These are phyloP conservation scores for Grallaria varia DNA, from an alignment of 2,113 vertebrate species.

Conservation along the genomic window DNA sequence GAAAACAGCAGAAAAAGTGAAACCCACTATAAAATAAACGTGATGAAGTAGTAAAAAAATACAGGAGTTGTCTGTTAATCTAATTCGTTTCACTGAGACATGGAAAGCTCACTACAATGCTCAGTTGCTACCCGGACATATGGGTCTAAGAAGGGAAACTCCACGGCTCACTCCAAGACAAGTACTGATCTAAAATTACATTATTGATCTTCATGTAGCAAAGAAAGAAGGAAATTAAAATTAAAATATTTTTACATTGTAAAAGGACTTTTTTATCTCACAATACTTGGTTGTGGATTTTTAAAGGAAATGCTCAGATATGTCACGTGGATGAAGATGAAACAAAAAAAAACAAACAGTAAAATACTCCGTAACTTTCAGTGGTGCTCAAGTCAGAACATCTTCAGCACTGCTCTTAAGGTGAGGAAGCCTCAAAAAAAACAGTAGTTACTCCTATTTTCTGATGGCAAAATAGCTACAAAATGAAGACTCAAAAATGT, in stretches of 20 bases:
- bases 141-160: not conserved
- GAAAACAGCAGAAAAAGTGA: not conserved
- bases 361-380: not conserved
- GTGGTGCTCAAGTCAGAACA: not conserved
- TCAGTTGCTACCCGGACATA: not conserved
- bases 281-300: not conserved
- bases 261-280: not conserved
- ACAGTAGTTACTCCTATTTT: not conserved
- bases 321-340: conserved; percentile 17
- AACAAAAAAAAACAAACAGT: not conserved
- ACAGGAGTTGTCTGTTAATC: not conserved
- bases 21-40: not conserved
- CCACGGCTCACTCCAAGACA: not conserved
- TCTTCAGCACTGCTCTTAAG: not conserved
- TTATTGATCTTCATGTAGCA: not conserved
- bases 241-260: not conserved
- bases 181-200: not conserved
- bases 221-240: not conserved
- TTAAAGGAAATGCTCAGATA: not conserved
- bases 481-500: not conserved
- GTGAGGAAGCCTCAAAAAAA: not conserved
- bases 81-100: not conserved
- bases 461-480: not conserved
- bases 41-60: not conserved
- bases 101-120: not conserved